phyloP scores from a whole-genome alignment of 30 jellyfish, hydroid and myxozoan genomes.

The Turritopsis rubra region DNA sequence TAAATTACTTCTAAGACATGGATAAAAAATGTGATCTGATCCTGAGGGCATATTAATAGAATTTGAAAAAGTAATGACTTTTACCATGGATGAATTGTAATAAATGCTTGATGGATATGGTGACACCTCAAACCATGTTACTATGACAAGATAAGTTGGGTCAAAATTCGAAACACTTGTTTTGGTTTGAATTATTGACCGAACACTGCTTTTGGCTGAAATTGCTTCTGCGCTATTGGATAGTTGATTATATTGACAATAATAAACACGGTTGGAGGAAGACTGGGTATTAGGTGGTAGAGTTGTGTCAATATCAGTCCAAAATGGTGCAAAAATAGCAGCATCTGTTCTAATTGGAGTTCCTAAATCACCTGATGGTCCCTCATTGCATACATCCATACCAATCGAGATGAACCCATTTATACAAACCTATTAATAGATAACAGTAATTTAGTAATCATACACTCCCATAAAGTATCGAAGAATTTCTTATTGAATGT shows the following conservation, averaged over 20 bases:
- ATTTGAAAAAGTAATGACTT: too few relatives aligned
- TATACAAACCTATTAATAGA: not conserved
- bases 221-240: not conserved
- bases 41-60: too few relatives aligned
- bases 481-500: too few relatives aligned
- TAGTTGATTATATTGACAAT: not conserved
- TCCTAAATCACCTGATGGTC: constrained; percentile 12
- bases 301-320: constrained; percentile 1
- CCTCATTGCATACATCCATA: not conserved
- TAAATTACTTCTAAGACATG: too few relatives aligned
- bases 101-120: not conserved
- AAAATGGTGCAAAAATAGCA: constrained; percentile 9
- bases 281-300: not conserved
- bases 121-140: constrained; percentile 4
- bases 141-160: not conserved
- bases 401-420: constrained; percentile 4
- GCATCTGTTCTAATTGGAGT: not conserved
- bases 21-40: too few relatives aligned
- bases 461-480: too few relatives aligned
- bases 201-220: not conserved
- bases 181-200: not conserved
- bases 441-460: not conserved
- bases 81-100: not conserved
- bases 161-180: not conserved
- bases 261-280: not conserved